These are phyloP conservation scores for Pogona vitticeps DNA, from an alignment of 2,113 vertebrate species.

Conservation along the genomic window DNA sequence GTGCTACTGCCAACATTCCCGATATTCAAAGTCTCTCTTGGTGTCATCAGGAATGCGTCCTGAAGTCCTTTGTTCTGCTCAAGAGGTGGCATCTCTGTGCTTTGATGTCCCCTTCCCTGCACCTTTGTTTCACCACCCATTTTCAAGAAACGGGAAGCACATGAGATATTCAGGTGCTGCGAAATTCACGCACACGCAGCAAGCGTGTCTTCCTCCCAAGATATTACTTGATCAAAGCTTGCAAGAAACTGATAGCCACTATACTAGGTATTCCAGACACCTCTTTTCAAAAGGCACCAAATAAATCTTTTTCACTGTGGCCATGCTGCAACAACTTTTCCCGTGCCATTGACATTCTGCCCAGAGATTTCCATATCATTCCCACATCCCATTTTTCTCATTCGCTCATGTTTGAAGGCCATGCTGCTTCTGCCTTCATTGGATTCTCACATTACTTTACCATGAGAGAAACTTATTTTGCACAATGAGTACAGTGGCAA, in stretches of 20 bases:
- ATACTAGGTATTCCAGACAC: neutral
- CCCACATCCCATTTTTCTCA: neutral
- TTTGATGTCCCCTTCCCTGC: constrained; percentile 18
- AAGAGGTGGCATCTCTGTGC: neutral
- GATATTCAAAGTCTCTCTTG: neutral
- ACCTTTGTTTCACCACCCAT: constrained; percentile 19
- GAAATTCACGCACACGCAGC: neutral
- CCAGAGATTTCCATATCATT: neutral
- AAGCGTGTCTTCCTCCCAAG: constrained; percentile 1
- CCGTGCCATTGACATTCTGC: neutral
- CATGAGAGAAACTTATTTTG: neutral
- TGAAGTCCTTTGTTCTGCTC: neutral
- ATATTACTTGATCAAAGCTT: constrained; percentile 2
- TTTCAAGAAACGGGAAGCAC: constrained; percentile 30
- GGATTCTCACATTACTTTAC: neutral
- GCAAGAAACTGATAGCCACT: neutral
- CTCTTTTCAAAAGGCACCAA: neutral
- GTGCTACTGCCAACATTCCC: neutral
- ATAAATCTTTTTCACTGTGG: neutral
- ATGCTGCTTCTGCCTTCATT: neutral
- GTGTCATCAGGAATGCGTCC: neutral
- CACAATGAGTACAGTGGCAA: neutral
- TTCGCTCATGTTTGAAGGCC: neutral
- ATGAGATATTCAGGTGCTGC: neutral
- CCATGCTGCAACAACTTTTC: neutral